phyloP scores from a whole-genome alignment of 2,888 invertebrate genomes.

The Odontothrips loti region DNA sequence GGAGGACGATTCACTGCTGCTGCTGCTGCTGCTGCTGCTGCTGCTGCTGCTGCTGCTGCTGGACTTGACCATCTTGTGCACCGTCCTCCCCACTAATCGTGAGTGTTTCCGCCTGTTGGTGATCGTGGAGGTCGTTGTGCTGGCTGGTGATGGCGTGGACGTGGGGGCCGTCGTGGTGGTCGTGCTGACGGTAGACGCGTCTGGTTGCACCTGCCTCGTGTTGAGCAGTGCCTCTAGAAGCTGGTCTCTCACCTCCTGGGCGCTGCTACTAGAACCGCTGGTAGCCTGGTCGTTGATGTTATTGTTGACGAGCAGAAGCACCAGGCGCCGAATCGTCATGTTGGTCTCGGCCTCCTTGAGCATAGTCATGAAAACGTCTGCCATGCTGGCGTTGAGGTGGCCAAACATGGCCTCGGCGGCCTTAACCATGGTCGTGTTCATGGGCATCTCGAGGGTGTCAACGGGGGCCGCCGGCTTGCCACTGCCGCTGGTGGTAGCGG shows the following conservation, averaged over 20 bases:
- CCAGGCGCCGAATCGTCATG: conserved; percentile 54
- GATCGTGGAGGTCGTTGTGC: conserved; percentile 35
- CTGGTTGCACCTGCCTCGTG: conserved; percentile 51
- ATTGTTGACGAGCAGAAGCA: conserved; percentile 70
- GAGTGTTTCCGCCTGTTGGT: conserved; percentile 29
- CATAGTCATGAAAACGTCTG: conserved; percentile 68
- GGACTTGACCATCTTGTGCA: neutral
- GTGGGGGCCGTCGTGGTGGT: conserved; percentile 45
- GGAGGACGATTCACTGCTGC: conserved; percentile 22
- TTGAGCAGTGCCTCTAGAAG: conserved; percentile 65
- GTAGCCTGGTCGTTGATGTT: conserved; percentile 48
- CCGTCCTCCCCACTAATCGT: neutral
- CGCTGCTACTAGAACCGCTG: conserved; percentile 48
- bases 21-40: neutral
- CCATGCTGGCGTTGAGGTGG: conserved; percentile 68
- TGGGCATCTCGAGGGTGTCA: neutral
- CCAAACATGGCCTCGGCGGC: conserved; percentile 69
- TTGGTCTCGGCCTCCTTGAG: conserved; percentile 68
- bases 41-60: conserved; percentile 28
- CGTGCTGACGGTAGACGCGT: conserved; percentile 44
- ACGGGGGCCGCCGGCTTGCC: neutral
- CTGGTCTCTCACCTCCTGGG: conserved; percentile 42
- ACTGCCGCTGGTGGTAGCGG: neutral
- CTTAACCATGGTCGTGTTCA: neutral
- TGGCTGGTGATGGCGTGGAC: conserved; percentile 34